Evolutionary conservation across 2,797 vertebrate genomes (phyloP), one percentile per base, ranked within the genome.

Genomic region (Manis crassicaudata): DNA sequence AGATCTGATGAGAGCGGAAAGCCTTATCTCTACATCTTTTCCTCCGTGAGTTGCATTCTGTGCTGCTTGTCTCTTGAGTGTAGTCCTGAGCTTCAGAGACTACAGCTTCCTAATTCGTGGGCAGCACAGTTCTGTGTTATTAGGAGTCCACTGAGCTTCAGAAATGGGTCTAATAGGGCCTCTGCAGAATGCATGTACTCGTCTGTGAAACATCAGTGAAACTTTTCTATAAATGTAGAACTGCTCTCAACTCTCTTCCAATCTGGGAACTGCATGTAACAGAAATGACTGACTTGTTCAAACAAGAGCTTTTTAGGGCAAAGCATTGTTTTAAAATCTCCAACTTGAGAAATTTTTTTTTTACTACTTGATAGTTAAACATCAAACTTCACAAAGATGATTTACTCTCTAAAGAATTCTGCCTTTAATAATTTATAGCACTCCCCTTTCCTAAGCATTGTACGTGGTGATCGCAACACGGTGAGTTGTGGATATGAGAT

Each of bases 151-250:
- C 16, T 77, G 46, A 27, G 52, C 67, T 94, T 76, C 27, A 23
- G n/a, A 82, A 95, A 90, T 65, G 18, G 32, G 79, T 80, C 40
- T 91, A 43, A 37, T 14, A 37, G 2, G n/a, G 16, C 40, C 32
- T 68, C 32, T 50, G 3, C 2, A 65, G 37, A 92, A 84, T 68
- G 43, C 43, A 62, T 18, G 29, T 4, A 67, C 18, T 7, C 5
- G 16, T 62, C 60, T 85, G 37, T 72, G 82, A 93, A 84, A 52
- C 25, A 56, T 35, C 20, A 88, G 16, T 65, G 32, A 84, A 95
- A 58, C 27, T 50, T 82, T 94, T 70, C 63, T 50, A 3, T 82
- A 67, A 96, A 87, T 40, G 50, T 88, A 56, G 67, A 94, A 90
- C 88, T 46, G 29, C 9, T 94, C 72, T 68, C 82, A 56, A 32